Evolutionary conservation across 1,140 invertebrate species (phyloP), one percentile per base, ranked within the genome.

Genomic region (Frieseomelitta varia): DNA sequence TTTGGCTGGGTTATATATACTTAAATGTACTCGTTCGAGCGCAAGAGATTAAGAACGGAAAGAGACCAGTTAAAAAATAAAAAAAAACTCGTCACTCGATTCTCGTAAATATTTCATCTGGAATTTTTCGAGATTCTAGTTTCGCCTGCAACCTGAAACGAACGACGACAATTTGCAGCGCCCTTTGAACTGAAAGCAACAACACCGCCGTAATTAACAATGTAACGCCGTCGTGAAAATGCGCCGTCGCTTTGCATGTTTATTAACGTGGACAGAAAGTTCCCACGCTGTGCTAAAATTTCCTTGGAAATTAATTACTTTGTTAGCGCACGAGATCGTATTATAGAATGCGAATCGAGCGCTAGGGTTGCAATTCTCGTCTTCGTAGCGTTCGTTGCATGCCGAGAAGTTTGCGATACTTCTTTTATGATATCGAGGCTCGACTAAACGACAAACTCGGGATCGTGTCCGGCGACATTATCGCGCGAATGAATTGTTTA

Each of bases 401-500:
- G 56, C 1, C 24, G 11, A 58, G 24, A 24, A 3, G 19, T 24
- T 58, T 11, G 24, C 39, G 58, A 61, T n/a, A n/a, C 1, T 0
- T n/a, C 4, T 61, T 61, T 24, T 61, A 61, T 12, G 58, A 61
- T 27, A 27, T 19, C 15, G 1, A 12, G 11, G 12, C 17, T 47
- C 10, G 39, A 69, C 24, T 51, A 24, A 10, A 17, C 27, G n/a
- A 27, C 19, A 34, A 55, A 69, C 4, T 4, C 2, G 2, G 55
- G 34, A 61, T 19, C 53, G 1, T 24, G 39, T 67, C 34, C 47
- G 21, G 19, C 21, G 10, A 34, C 67, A 61, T 78, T 61, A 78
- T 24, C 63, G 21, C 14, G 75, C n/a, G 19, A 51, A 79, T 74
- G 69, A 80, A 74, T 79, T 84, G 34, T 84, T 84, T n/a, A 68